Base-by-base conservation (phyloP, 1,140 invertebrate genomes). In the Neomicropteryx cornuta region DNA sequence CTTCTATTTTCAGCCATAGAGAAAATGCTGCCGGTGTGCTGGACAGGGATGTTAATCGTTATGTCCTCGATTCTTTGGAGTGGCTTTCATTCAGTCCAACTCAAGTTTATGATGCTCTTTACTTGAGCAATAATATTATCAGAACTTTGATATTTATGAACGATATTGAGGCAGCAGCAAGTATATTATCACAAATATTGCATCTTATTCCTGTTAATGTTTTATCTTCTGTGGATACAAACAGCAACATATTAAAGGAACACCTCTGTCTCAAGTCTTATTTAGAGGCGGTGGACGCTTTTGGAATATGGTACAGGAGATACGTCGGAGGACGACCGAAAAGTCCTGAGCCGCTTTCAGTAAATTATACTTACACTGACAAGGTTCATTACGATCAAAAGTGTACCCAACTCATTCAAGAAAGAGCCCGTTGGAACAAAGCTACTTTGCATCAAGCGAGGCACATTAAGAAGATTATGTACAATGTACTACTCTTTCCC, bases 71-170 rank as follows among this genome's bases (percentile, higher is more conserved):
- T 33, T 81, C 87, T 2, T 66, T 97, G 2, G 89, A 95, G 53
- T 95, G 90, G 87, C 55, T 96, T 2, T 72, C 81, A 6, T 84
- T 90, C 52, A 81, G 89, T 56, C 68, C 75, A 4, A 70, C 74
- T 29, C 89, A 94, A 58, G 60, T 83, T 28, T 65, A 76, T 27
- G 89, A 94, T 60, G 77, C 84, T 8, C 51, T 96, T 3, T 80
- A 79, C 67, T 81, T 94, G 54, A 81, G 82, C 2, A 95, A 95
- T 72, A 79, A 86, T n/a, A 73, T 95, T 43, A 84, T 94, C 48
- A 76, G 89, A 40, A 75, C 72, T 29, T 94, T 94, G 56, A 63
- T 67, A 33, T 64, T 67, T 30, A 61, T 66, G 47, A 58, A 62
- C 5, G 66, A 65, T 30, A 58, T 62, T 28, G 63, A 67, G 48